Evolutionary conservation across 2,113 vertebrate genomes (phyloP).

Genomic region (Elachura formosa): DNA sequence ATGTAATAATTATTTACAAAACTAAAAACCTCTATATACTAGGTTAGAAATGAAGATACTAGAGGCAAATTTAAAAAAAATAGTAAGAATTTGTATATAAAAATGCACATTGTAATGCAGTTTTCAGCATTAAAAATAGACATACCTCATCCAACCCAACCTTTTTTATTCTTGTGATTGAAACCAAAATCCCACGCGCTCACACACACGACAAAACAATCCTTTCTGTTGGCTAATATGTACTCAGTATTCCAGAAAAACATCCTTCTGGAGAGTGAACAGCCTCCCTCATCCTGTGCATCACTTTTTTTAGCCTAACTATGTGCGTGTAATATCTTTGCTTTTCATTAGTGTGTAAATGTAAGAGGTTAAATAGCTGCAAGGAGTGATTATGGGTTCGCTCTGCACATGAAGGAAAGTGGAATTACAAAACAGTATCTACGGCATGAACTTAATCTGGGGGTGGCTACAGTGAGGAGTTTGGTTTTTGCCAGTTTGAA

Average conservation of each 20-base stretch:
- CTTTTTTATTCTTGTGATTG: conserved; percentile 38
- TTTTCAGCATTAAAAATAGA: conserved; percentile 66
- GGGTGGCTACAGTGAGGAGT: background rate
- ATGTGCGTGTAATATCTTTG: conserved; percentile 23
- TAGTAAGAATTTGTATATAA: conserved; percentile 64
- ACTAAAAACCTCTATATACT: conserved; percentile 68
- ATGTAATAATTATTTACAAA: conserved; percentile 82
- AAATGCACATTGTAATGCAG: conserved; percentile 68
- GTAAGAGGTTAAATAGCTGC: conserved; percentile 24
- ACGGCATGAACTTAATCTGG: background rate
- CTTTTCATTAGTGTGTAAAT: conserved; percentile 12
- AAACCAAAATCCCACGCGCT: conserved; percentile 40
- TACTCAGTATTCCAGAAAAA: conserved; percentile 7
- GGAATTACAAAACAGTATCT: background rate
- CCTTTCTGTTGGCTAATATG: conserved; percentile 32
- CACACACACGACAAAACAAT: conserved; percentile 37
- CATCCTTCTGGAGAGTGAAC: conserved; percentile 1
- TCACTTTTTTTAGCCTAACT: conserved; percentile 32
- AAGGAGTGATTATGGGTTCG: background rate
- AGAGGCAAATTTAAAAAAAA: conserved; percentile 64
- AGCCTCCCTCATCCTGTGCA: conserved; percentile 23
- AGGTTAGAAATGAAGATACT: conserved; percentile 68
- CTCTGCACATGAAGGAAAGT: conserved; percentile 26
- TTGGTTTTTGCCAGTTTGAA: conserved; percentile 28
- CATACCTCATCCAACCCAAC: conserved; percentile 59